A percentile compares a stretch with the other conserved stretches of the same genome.
Evolutionary conservation across 2,888 invertebrate species (phyloP).

Genomic region (Tenthredo distinguenda): DNA sequence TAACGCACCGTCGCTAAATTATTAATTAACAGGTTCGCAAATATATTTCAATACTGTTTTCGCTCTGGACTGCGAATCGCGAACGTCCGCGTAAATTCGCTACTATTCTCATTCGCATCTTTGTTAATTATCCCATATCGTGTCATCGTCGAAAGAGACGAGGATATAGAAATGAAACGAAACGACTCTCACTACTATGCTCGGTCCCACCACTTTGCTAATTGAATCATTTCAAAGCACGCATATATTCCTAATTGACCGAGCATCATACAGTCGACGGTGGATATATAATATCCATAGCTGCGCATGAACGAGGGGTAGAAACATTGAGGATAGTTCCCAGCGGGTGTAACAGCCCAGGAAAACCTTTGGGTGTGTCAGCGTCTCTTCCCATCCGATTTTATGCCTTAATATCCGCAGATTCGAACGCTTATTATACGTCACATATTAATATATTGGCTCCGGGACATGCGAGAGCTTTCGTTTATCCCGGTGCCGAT

Average conservation of each 20-base stretch:
- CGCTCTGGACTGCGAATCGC: background rate
- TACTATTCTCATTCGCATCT: background rate
- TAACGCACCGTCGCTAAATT: background rate
- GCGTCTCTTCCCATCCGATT: background rate
- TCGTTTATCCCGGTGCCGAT: background rate
- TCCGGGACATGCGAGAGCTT: background rate
- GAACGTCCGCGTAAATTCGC: background rate
- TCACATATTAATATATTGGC: background rate
- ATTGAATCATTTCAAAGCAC: conserved; percentile 3
- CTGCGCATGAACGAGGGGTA: background rate
- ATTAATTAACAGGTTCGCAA: background rate
- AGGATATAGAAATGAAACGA: background rate
- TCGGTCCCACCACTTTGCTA: background rate
- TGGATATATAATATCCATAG: background rate
- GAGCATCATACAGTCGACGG: background rate
- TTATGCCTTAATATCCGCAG: background rate
- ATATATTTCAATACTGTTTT: background rate
- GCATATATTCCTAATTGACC: background rate
- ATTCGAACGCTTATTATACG: background rate
- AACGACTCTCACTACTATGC: background rate
- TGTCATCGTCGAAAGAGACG: background rate
- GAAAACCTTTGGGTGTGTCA: background rate
- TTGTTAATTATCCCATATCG: background rate
- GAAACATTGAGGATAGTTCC: background rate
- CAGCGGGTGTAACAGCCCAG: background rate